Conservation (phyloP, 2,888 invertebrate genomes). For the Troglohyphantes excavatus region DNA sequence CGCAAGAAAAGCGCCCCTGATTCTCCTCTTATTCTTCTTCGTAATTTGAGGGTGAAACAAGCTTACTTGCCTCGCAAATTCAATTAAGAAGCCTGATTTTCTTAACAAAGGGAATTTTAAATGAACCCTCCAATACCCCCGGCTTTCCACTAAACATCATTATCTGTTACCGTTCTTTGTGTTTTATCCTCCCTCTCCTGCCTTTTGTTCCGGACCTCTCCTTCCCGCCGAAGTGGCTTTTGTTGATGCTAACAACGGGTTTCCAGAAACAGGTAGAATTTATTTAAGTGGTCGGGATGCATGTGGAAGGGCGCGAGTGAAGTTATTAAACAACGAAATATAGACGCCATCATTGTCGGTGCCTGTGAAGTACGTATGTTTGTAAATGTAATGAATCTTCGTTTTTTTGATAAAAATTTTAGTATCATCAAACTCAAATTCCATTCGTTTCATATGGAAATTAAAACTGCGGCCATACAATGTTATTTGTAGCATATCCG, state of each 20-base stretch:
- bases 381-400: too few relatives aligned
- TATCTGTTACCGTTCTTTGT: neutral
- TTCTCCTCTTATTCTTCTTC: conserved; percentile 30
- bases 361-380: too few relatives aligned
- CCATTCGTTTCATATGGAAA: too few relatives aligned
- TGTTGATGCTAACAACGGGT: neutral
- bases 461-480: too few relatives aligned
- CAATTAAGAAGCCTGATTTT: conserved; percentile 53
- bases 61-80: conserved; percentile 34
- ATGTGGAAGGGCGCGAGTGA: neutral
- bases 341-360: too few relatives aligned
- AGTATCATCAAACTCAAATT: too few relatives aligned
- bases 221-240: neutral
- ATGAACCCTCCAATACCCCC: conserved; percentile 25
- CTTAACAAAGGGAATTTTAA: conserved; percentile 61
- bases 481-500: too few relatives aligned
- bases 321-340: too few relatives aligned
- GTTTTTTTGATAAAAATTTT: too few relatives aligned
- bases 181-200: neutral
- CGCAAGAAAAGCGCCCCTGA: too few relatives aligned
- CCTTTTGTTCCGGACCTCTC: neutral
- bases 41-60: conserved; percentile 16
- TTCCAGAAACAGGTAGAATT: neutral
- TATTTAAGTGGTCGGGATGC: too few relatives aligned
- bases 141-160: conserved; percentile 9